A percentile compares a stretch with the other conserved stretches of the same genome.
These are phyloP conservation scores for Drepana falcataria DNA, from an alignment of 2,888 invertebrate genomes.

Conservation along the genomic window DNA sequence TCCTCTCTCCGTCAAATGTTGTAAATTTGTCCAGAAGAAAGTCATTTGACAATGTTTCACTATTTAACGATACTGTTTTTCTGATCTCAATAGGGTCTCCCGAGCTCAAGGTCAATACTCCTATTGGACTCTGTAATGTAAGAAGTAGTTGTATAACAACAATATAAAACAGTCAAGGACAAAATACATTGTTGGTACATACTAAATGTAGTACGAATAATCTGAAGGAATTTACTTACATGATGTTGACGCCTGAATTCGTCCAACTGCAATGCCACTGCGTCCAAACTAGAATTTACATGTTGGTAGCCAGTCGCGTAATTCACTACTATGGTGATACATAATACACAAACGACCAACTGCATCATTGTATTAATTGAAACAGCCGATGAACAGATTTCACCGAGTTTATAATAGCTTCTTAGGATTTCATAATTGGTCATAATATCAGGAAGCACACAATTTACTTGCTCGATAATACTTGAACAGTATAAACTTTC, in stretches of 20 bases:
- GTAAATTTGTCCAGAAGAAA: not conserved
- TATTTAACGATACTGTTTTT: not conserved
- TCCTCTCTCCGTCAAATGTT: conserved; percentile 83
- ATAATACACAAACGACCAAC: not conserved
- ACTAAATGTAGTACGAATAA: not conserved
- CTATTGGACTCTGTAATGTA: not conserved
- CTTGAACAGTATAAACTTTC: too few relatives aligned
- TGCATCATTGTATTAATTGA: not conserved
- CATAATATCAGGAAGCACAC: not conserved
- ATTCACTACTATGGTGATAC: not conserved
- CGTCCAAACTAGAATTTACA: not conserved
- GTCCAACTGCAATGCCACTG: not conserved
- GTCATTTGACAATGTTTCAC: not conserved
- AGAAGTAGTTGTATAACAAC: not conserved
- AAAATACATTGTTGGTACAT: too few relatives aligned
- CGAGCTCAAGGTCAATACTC: not conserved
- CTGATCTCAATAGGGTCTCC: not conserved
- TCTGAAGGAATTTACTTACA: not conserved
- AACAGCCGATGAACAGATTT: not conserved
- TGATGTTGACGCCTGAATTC: not conserved
- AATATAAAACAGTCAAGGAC: not conserved
- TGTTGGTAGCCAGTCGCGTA: not conserved
- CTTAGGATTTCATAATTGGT: not conserved
- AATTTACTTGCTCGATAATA: not conserved
- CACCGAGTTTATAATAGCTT: not conserved